A percentile compares a stretch with the other conserved stretches of the same genome.
phyloP scores from a whole-genome alignment of 1,140 invertebrate species.

The Zaprionus inermis region DNA sequence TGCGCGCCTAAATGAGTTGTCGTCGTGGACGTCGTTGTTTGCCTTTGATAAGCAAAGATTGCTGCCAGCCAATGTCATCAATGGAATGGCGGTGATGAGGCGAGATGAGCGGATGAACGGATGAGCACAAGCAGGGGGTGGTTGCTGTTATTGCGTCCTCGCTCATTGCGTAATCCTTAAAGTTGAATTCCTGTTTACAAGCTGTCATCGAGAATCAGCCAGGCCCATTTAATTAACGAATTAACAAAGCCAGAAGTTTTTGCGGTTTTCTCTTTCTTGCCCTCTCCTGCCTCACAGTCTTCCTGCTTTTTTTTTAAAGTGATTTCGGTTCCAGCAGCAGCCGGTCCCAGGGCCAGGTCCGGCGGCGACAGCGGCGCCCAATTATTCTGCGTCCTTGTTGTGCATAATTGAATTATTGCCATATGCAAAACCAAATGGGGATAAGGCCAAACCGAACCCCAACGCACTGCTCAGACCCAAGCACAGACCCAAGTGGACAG shows the following conservation, averaged over 20 bases:
- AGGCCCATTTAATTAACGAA: constrained; percentile 79
- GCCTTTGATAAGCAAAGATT: constrained; percentile 75
- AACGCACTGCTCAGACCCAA: constrained; percentile 19
- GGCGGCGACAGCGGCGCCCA: constrained; percentile 41
- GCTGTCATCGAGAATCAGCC: constrained; percentile 55
- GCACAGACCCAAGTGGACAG: constrained; percentile 24
- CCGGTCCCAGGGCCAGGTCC: background rate
- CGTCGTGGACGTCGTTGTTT: constrained; percentile 63
- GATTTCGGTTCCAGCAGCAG: constrained; percentile 53
- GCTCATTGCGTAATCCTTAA: constrained; percentile 74
- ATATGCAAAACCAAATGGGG: constrained; percentile 73
- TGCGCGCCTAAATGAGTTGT: constrained; percentile 69
- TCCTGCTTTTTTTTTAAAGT: constrained; percentile 59
- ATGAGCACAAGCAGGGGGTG: background rate
- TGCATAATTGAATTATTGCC: constrained; percentile 83
- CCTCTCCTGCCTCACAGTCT: background rate
- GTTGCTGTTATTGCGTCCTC: constrained; percentile 28
- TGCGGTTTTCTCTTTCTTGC: constrained; percentile 46
- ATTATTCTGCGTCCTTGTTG: constrained; percentile 79
- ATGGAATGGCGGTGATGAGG: constrained; percentile 35
- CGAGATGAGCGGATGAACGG: constrained; percentile 8
- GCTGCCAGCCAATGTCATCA: constrained; percentile 75
- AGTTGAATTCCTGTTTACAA: constrained; percentile 62
- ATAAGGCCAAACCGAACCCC: constrained; percentile 19
- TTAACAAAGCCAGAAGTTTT: constrained; percentile 81